These are phyloP conservation scores for Oligia strigilis DNA, from an alignment of 2,888 invertebrate species.

Conservation along the genomic window DNA sequence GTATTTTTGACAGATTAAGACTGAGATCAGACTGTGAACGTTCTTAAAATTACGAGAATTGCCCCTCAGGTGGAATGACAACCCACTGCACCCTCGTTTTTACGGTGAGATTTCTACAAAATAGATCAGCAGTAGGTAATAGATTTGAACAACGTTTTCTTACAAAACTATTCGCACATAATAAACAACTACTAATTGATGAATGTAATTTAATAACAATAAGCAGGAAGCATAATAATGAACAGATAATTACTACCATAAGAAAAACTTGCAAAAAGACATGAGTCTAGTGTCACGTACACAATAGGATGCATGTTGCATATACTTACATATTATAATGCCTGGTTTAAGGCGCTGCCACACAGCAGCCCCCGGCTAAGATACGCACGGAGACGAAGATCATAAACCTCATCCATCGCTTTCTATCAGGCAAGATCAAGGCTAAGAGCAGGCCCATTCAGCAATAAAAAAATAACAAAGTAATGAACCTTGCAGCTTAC, in stretches of 20 bases:
- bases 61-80: too few species aligned
- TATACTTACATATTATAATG: not conserved
- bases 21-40: too few species aligned
- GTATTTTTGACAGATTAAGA: too few species aligned
- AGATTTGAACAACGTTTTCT: not conserved
- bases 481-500: not conserved
- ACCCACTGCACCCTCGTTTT: too few species aligned
- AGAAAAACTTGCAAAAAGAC: slow-evolving; percentile 17
- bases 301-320: slow-evolving; percentile 19
- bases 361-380: not conserved
- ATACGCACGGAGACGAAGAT: not conserved
- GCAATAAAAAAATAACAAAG: not conserved
- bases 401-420: not conserved
- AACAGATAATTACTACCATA: not conserved
- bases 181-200: slow-evolving; percentile 17
- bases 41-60: too few species aligned
- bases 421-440: not conserved
- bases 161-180: not conserved
- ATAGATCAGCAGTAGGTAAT: not conserved
- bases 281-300: slow-evolving; percentile 12
- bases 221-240: slow-evolving; percentile 10
- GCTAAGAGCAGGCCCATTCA: not conserved
- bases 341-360: not conserved
- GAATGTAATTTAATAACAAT: slow-evolving; percentile 20
- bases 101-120: too few species aligned